Evolutionary conservation across 1,140 invertebrate genomes (phyloP), one percentile per base, ranked within the genome.

Genomic region (Theocolax elegans): DNA sequence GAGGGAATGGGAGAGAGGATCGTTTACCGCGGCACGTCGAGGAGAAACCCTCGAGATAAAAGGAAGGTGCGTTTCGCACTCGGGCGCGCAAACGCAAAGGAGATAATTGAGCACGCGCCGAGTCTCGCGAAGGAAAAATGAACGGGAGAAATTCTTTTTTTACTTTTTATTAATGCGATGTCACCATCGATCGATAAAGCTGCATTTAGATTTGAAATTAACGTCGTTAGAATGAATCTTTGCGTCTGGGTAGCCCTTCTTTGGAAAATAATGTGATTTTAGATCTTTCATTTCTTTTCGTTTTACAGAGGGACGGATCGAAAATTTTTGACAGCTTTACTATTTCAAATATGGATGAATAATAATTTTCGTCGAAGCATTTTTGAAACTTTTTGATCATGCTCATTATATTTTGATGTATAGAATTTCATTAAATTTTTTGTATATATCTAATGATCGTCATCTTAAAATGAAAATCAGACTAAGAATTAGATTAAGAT

Each of bases 121-220:
- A 60, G 60, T 60, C 56, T 25, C 46, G 23, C 6, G 29, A 10
- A 51, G 27, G 42, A 48, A 58, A 58, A 46, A 6, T n/a, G 65
- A 19, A 42, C 29, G 54, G 6, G 10, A 21, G 35, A 15, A 12
- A 25, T 48, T 62, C 23, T 56, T 53, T 40, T 35, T 35, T 35
- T 35, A 23, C 29, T 23, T 51, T 13, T 53, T 40, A 1, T 51
- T 51, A 35, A 8, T 4, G 19, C 48, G n/a, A n/a, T n/a, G 6
- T 23, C 35, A 3, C 40, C 25, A 2, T 23, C 25, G 66, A 27
- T 35, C 66, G 53, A 59, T 59, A 19, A 15, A 9, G 44, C 66
- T 49, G 66, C 56, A 67, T 67, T 67, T 67, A 67, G 56, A 67
- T 67, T 58, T 23, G 44, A 59, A 67, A 67, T 67, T 67, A 67